phyloP scores from a whole-genome alignment of 2,888 invertebrate species.

The Harpalus rufipes region DNA sequence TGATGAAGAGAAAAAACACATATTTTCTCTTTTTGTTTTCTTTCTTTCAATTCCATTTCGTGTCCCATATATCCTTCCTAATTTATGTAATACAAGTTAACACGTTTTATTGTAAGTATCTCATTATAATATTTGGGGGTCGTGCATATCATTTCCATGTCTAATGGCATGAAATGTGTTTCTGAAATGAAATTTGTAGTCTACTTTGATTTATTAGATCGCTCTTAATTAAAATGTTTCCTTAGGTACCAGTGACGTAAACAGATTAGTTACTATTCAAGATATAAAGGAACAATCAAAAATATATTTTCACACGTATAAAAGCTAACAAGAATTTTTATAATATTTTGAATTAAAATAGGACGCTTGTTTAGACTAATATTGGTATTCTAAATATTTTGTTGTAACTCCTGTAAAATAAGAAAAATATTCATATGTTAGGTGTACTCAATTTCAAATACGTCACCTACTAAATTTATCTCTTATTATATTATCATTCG shows the following conservation, averaged over 20 bases:
- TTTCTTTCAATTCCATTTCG: constrained; percentile 60
- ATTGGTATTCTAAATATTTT: not conserved
- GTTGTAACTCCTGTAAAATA: too few species aligned
- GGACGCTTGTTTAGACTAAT: not conserved
- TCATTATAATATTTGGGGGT: constrained; percentile 64
- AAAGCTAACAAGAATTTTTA: not conserved
- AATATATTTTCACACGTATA: not conserved
- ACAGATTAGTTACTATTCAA: constrained; percentile 9
- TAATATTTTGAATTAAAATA: not conserved
- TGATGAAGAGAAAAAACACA: not conserved
- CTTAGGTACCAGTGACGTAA: constrained; percentile 62
- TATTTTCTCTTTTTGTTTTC: not conserved
- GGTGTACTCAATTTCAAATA: too few species aligned
- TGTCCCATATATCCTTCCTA: constrained; percentile 63
- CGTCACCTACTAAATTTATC: too few species aligned
- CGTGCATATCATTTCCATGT: constrained; percentile 64
- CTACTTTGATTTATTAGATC: constrained; percentile 62
- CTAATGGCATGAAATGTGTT: constrained; percentile 63
- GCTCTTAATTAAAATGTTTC: constrained; percentile 66
- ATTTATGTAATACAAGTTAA: constrained; percentile 65
- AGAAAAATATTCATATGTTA: too few species aligned
- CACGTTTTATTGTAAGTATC: constrained; percentile 65
- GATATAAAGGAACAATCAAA: not conserved
- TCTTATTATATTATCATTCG: too few species aligned
- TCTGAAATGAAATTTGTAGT: constrained; percentile 40